Evolutionary conservation across 1,140 invertebrate genomes (phyloP), one percentile per base, ranked within the genome.

Genomic region (Formica exsecta): DNA sequence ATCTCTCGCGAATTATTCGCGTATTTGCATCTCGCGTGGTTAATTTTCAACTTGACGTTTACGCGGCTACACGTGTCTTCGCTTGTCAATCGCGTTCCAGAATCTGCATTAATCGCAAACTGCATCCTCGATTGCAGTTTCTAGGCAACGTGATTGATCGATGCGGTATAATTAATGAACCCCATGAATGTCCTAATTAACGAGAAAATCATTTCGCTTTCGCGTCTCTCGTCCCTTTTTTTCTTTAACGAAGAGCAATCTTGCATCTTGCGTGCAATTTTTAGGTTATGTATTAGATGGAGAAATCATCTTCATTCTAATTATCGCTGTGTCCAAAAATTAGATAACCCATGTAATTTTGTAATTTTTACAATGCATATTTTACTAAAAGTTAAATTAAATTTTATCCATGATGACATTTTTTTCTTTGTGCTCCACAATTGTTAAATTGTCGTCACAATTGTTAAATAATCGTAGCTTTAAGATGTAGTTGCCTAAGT

Each of bases 101-200:
- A 44, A 32, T 32, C 11, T 51, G 68, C 68, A 44, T 0, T 54
- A 73, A 59, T 25, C n/a, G 41, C 74, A 62, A 86, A 83, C 85
- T 51, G 48, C 38, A 61, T 25, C 54, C 76, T 85, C 89, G 91
- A 91, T 87, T 90, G 79, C 59, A 92, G 93, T 94, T 86, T 92
- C 93, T 85, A 92, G 64, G 93, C 93, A 94, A 94, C 93, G 92
- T 89, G 89, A 86, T 86, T 81, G 64, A 94, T 94, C 86, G 92
- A 92, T 93, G 91, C 68, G n/a, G 19, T 16, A 4, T 36, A n/a
- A 62, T 83, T 74, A 71, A 44, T 54, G 25, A 83, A 48, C 48
- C 38, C 36, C 3, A 19, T 54, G 65, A 81, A 64, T 32, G 16
- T 57, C 6, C 22, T 19, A 44, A 44, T 59, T 29, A 25, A 9